phyloP scores from a whole-genome alignment of 2,113 vertebrate species.

The Pituophis catenifer region DNA sequence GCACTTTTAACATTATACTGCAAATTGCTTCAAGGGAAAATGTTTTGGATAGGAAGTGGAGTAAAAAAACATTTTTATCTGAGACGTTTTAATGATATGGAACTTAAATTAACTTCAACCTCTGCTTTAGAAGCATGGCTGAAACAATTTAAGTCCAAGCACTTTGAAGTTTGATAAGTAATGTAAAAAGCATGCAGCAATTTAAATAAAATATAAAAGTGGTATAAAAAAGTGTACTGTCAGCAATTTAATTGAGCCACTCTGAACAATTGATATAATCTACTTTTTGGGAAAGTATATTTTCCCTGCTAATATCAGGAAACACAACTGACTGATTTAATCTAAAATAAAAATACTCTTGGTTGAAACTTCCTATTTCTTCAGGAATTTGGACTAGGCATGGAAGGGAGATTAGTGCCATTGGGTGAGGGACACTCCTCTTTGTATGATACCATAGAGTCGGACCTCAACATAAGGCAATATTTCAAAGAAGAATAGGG shows the following conservation, averaged over 20 bases:
- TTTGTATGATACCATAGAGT: slow-evolving; percentile 73
- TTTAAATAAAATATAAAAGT: background rate
- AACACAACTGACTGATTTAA: slow-evolving; percentile 24
- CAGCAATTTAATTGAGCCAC: background rate
- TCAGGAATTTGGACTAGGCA: slow-evolving; percentile 48
- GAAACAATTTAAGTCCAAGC: background rate
- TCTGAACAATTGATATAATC: slow-evolving; percentile 44
- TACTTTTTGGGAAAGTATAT: slow-evolving; percentile 38
- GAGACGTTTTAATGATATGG: background rate
- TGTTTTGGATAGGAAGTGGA: background rate
- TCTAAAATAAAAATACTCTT: slow-evolving; percentile 43
- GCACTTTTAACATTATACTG: background rate
- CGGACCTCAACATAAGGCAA: slow-evolving; percentile 78
- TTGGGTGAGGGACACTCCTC: slow-evolving; percentile 62
- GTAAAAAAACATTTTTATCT: background rate
- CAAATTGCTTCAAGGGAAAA: background rate
- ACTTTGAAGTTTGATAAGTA: background rate
- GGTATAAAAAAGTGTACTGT: slow-evolving; percentile 16
- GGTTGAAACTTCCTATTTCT: slow-evolving; percentile 59
- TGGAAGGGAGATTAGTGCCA: slow-evolving; percentile 56
- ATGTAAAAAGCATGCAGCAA: background rate
- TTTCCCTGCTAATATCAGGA: slow-evolving; percentile 54
- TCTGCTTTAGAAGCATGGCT: background rate
- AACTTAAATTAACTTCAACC: background rate
- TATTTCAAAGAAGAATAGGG: slow-evolving; percentile 64